Percentiles rank a stretch among this genome's conserved stretches.
Conservation (phyloP, 2,113 vertebrate genomes). For the Glareola pratincola region DNA sequence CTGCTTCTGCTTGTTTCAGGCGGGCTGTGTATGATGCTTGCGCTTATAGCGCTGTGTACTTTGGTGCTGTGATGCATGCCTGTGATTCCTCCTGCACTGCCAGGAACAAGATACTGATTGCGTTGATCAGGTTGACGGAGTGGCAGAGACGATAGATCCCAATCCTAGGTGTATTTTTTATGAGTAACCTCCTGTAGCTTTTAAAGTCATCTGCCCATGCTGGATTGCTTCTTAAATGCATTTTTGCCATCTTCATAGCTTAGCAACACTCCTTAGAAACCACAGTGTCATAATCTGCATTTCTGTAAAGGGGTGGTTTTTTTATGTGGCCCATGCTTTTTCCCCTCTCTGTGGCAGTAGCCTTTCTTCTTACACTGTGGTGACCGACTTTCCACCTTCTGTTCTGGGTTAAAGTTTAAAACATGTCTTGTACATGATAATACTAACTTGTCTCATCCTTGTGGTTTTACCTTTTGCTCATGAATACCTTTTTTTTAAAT, state of each 20-base stretch:
- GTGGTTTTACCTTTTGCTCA: not conserved
- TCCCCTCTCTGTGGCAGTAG: not conserved
- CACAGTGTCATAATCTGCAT: not conserved
- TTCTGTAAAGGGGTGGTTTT: not conserved
- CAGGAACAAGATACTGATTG: not conserved
- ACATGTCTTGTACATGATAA: not conserved
- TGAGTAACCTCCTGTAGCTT: not conserved
- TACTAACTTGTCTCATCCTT: not conserved
- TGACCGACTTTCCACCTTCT: not conserved
- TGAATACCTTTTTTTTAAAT: not conserved
- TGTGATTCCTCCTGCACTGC: not conserved
- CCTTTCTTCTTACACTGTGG: not conserved
- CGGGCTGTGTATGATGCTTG: not conserved
- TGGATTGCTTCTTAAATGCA: not conserved
- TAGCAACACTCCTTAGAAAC: slow-evolving; percentile 29
- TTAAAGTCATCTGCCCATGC: not conserved
- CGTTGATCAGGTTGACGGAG: not conserved
- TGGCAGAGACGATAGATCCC: not conserved
- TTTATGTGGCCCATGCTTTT: not conserved
- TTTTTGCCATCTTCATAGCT: not conserved
- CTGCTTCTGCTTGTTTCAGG: not conserved
- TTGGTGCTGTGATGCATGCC: not conserved
- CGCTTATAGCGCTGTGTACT: not conserved
- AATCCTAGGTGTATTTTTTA: not conserved
- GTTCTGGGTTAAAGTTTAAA: not conserved